Percentiles rank a stretch among this genome's conserved stretches.
phyloP scores from a whole-genome alignment of 92 coral and sea anemone species.

The Nematostella vectensis region DNA sequence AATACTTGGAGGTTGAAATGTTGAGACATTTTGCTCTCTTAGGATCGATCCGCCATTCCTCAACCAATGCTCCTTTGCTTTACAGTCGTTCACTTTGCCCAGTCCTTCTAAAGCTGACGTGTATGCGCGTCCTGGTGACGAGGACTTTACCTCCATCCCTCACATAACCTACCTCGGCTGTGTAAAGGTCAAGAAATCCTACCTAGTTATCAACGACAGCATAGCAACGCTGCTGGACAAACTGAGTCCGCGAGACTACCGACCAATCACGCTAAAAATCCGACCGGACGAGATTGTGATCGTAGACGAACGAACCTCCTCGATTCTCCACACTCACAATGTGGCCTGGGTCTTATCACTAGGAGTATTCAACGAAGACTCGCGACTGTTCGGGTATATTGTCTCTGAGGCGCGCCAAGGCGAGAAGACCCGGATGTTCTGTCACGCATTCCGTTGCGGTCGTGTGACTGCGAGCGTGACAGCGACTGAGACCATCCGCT shows the following conservation, averaged over 20 bases:
- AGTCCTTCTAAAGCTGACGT: constrained; percentile 27
- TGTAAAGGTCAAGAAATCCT: constrained; percentile 68
- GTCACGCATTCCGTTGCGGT: constrained; percentile 98
- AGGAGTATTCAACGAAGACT: constrained; percentile 86
- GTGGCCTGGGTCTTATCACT: constrained; percentile 89
- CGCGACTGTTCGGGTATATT: constrained; percentile 88
- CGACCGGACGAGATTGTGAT: constrained; percentile 60
- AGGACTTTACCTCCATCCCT: constrained; percentile 56
- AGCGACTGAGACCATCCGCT: constrained; percentile 77
- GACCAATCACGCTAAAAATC: constrained; percentile 57
- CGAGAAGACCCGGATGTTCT: constrained; percentile 83
- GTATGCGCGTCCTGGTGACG: constrained; percentile 41
- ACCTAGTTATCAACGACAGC: constrained; percentile 77
- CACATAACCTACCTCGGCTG: constrained; percentile 80
- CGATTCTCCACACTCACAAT: constrained; percentile 49
- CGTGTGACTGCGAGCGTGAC: constrained; percentile 80
- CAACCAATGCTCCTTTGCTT: too few relatives aligned
- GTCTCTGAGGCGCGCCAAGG: constrained; percentile 91
- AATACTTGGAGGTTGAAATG: too few relatives aligned
- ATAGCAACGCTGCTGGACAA: constrained; percentile 61
- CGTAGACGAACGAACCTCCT: constrained; percentile 41
- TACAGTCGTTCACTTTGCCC: constrained; percentile 41
- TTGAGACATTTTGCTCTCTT: too few relatives aligned
- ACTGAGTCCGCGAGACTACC: constrained; percentile 68
- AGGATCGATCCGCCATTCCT: too few relatives aligned